These are phyloP conservation scores for Chymomyza procnemis DNA, from an alignment of 2,888 invertebrate species.

Conservation along the genomic window DNA sequence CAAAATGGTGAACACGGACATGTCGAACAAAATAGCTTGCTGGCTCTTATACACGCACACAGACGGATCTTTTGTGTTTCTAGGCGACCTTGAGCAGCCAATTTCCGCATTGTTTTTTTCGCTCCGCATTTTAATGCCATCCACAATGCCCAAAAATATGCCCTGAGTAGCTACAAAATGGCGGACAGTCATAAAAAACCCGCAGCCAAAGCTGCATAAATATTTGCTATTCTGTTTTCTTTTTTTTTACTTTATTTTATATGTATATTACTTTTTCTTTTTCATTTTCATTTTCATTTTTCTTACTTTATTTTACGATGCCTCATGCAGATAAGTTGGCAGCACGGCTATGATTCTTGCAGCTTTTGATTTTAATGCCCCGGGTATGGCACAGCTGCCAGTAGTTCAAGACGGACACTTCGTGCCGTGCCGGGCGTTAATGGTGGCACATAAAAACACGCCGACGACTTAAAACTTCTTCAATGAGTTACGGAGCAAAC, in stretches of 20 bases:
- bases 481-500: conserved; percentile 1
- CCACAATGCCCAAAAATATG: background rate
- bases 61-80: background rate
- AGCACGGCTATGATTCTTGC: conserved; percentile 42
- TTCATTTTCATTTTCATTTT: background rate
- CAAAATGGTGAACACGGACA: conserved; percentile 12
- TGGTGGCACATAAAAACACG: conserved; percentile 47
- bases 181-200: conserved; percentile 29
- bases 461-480: conserved; percentile 10
- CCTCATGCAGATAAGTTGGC: conserved; percentile 32
- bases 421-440: conserved; percentile 38
- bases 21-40: conserved; percentile 17
- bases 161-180: conserved; percentile 9
- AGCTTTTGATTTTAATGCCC: conserved; percentile 29
- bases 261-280: background rate
- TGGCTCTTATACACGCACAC: background rate
- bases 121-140: conserved; percentile 11
- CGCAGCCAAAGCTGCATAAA: conserved; percentile 56
- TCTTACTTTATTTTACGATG: conserved; percentile 49
- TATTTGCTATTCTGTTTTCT: conserved; percentile 52
- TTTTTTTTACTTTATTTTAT: conserved; percentile 38
- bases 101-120: conserved; percentile 44
- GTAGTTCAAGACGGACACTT: conserved; percentile 41
- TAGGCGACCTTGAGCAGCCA: conserved; percentile 32
- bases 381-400: conserved; percentile 47